Percentiles rank a stretch among this genome's conserved stretches.
Evolutionary conservation across 2,797 vertebrate genomes (phyloP).

Genomic region (Sebastes variabilis): DNA sequence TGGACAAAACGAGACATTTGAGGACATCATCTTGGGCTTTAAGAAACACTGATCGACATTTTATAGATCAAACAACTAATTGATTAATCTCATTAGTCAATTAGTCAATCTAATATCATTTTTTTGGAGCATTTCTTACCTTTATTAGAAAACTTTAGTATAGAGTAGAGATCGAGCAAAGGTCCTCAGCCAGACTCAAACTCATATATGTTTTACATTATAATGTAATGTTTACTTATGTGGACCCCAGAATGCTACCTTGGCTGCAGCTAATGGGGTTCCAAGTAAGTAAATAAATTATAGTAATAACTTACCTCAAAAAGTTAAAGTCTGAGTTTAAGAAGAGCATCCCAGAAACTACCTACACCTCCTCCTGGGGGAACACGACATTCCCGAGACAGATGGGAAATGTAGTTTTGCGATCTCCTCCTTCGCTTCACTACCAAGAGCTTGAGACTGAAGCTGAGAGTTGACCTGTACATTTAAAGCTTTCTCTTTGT

Average conservation of each 20-base stretch:
- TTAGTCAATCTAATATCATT: too few species aligned
- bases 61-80: too few species aligned
- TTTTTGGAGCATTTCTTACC: background rate
- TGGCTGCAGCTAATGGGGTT: too few species aligned
- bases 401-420: slow-evolving; percentile 6
- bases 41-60: too few species aligned
- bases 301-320: background rate
- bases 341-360: background rate
- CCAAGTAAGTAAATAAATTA: background rate
- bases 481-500: background rate
- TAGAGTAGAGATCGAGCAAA: background rate
- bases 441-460: background rate
- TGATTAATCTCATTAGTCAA: too few species aligned
- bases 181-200: background rate
- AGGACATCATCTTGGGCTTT: too few species aligned
- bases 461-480: background rate
- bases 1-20: fast-evolving
- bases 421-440: background rate
- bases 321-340: background rate
- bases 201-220: too few species aligned
- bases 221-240: too few species aligned
- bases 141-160: background rate
- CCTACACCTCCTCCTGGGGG: background rate
- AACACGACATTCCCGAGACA: background rate
- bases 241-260: too few species aligned